Conservation (phyloP, 2,888 invertebrate genomes). For the Stenurella melanura region DNA sequence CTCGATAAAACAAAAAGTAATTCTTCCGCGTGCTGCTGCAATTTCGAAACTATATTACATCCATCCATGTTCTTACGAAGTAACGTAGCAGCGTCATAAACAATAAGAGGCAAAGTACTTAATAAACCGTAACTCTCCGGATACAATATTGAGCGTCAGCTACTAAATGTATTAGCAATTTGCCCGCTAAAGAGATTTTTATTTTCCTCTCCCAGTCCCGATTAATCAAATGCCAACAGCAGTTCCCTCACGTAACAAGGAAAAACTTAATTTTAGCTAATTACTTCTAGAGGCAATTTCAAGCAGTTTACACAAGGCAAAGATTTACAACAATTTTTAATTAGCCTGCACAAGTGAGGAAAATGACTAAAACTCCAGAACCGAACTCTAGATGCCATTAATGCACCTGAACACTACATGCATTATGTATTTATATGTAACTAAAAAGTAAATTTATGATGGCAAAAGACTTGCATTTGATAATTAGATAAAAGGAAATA, state of each 20-base stretch:
- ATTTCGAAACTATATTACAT: constrained; percentile 3
- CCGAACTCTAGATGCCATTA: background rate
- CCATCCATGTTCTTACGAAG: background rate
- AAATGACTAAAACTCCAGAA: background rate
- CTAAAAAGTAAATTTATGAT: constrained; percentile 4
- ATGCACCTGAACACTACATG: background rate
- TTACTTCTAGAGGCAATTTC: constrained; percentile 40
- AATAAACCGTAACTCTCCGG: constrained; percentile 1
- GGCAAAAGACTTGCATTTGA: background rate
- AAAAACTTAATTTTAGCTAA: constrained; percentile 54
- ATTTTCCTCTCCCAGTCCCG: constrained; percentile 46
- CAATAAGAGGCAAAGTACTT: constrained; percentile 7
- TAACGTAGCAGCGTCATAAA: background rate
- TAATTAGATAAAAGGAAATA: constrained; percentile 27
- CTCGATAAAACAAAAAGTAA: background rate
- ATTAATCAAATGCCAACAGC: constrained; percentile 58
- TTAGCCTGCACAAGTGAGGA: constrained; percentile 10
- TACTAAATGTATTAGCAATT: constrained; percentile 28
- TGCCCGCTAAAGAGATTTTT: constrained; percentile 33
- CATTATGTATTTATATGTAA: constrained; percentile 10
- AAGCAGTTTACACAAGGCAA: constrained; percentile 31
- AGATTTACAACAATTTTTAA: constrained; percentile 40
- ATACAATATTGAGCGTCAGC: constrained; percentile 5
- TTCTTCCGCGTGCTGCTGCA: background rate
- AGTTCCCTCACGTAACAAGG: constrained; percentile 46